Evolutionary conservation across 2,113 vertebrate genomes (phyloP), one percentile per base, ranked within the genome.

Genomic region (Gasterosteus aculeatus): DNA sequence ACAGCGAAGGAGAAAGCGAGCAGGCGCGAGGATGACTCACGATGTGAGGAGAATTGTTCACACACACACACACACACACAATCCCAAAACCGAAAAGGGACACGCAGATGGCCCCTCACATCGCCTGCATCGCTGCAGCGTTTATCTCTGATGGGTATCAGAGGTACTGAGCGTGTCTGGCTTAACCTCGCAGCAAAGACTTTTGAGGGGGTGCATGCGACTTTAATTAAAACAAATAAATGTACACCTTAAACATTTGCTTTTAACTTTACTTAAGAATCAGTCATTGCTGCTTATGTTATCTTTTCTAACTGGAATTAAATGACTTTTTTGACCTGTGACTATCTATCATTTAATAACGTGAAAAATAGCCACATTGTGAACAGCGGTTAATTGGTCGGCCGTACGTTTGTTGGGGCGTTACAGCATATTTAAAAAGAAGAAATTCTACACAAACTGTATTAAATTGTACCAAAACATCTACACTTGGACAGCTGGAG

Each of bases 41-140:
- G 84, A 88, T 89, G 90, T 42, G 82, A 81, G 69, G 81, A 86
- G 76, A 89, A 87, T 72, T 78, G 75, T 82, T 91, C 72, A 64
- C 78, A 89, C 77, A 79, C 82, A 80, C 69, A 59, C 59, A 83
- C 80, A 71, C 61, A 75, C 83, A 87, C 89, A 91, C 83, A 75
- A 64, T 56, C 56, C 82, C 80, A 16, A 69, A 63, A 81, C 73
- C 76, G 42, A 71, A 82, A 80, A 81, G 75, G 84, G 77, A 69
- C 61, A 75, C 83, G 85, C 90, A 92, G 91, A 93, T 92, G 91
- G 90, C 80, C 80, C 74, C 61, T 80, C 77, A 61, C 70, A 81
- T 82, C 64, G 35, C 22, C 51, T 16, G 62, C 62, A 54, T 81
- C 69, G 19, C 68, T 49, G 67, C 72, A 26, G 53, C 65, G 58